A percentile compares a stretch with the other conserved stretches of the same genome.
Conservation (phyloP, 2,113 vertebrate genomes). For the Nerophis ophidion region DNA sequence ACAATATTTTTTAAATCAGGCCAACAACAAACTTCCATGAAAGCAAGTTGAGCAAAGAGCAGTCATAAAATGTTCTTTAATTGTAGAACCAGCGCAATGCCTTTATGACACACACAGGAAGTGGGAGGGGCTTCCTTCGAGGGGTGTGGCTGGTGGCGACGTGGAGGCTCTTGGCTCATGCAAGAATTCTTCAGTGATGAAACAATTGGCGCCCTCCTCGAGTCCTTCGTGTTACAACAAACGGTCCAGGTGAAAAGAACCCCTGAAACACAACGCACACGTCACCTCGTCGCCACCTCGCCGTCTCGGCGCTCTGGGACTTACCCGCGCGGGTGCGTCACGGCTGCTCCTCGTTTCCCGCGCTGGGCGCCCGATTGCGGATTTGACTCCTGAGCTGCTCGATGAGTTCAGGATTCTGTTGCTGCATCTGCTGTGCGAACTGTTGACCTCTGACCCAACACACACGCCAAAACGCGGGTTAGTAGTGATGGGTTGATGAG, state of each 20-base stretch:
- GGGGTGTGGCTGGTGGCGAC: slow-evolving; percentile 17
- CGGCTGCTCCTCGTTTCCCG: slow-evolving; percentile 86
- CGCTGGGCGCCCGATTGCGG: slow-evolving; percentile 84
- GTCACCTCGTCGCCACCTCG: neutral
- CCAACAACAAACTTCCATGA: neutral
- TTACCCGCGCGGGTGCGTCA: slow-evolving; percentile 41
- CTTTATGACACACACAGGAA: slow-evolving; percentile 11
- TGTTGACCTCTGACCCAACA: slow-evolving; percentile 81
- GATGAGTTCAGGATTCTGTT: slow-evolving; percentile 93
- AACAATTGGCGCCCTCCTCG: slow-evolving; percentile 25
- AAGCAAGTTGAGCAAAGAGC: neutral
- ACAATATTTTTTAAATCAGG: too few species aligned
- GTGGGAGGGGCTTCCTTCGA: slow-evolving; percentile 5
- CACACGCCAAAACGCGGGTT: neutral
- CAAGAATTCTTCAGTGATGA: slow-evolving; percentile 41
- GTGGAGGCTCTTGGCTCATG: slow-evolving; percentile 43
- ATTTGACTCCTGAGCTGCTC: slow-evolving; percentile 91
- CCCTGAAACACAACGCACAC: slow-evolving; percentile 17
- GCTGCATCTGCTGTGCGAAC: slow-evolving; percentile 96
- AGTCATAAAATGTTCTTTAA: neutral
- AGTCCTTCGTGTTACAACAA: slow-evolving; percentile 46
- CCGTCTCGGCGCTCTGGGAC: neutral
- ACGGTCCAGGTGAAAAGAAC: slow-evolving; percentile 39
- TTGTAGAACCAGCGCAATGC: neutral
- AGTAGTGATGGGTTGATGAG: too few species aligned